Evolutionary conservation across 2,888 invertebrate species (phyloP).

Genomic region (Nephrotoma guestfalica): DNA sequence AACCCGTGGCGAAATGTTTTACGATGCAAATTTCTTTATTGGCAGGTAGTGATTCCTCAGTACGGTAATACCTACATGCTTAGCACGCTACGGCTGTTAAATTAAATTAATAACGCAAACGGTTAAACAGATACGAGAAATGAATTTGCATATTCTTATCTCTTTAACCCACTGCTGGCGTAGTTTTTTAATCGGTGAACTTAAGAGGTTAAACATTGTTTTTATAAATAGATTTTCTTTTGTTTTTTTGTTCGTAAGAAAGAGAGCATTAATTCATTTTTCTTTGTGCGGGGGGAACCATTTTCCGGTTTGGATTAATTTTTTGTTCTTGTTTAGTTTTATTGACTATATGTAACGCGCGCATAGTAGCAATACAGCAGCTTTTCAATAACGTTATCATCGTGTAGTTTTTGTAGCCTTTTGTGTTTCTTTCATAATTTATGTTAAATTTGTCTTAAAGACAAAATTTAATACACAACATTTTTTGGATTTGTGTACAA

Average conservation of each 20-base stretch:
- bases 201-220: too few species aligned
- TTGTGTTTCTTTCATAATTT: not conserved
- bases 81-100: not conserved
- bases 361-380: too few species aligned
- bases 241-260: not conserved
- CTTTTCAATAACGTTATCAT: not conserved
- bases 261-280: not conserved
- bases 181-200: not conserved
- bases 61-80: not conserved
- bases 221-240: not conserved
- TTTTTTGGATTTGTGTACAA: not conserved
- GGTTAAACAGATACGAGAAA: not conserved
- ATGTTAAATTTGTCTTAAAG: not conserved
- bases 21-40: not conserved
- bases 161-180: not conserved
- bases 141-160: not conserved
- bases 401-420: not conserved
- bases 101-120: not conserved
- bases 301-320: not conserved
- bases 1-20: not conserved
- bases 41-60: not conserved
- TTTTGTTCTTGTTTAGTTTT: not conserved
- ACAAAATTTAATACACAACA: not conserved
- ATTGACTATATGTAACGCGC: not conserved
- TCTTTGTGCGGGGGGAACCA: not conserved